Base-by-base conservation (phyloP, 2,113 vertebrate species). In the Sceloporus tristichus region DNA sequence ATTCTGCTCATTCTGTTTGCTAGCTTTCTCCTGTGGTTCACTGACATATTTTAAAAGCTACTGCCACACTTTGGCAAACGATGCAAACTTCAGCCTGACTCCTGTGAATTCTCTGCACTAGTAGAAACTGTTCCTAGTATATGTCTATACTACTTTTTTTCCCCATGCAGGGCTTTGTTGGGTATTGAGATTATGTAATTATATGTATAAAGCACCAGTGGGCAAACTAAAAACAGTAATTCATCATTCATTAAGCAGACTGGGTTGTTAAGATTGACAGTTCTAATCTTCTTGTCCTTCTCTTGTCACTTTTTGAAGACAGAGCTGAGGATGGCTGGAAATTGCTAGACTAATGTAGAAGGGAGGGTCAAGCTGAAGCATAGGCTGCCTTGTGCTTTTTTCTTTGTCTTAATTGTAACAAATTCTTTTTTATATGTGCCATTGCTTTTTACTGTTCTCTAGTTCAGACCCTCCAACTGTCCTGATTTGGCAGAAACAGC, bases 11-110 rank as follows among this genome's bases (percentile, higher is more conserved):
- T 23, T 82, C 0, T 0, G 59, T 89, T 92, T 91, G 25, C 89
- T n/a, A 92, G 85, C 81, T 42, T 7, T 34, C 40, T 85, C 56
- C 5, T 77, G 0, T 65, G 8, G 88, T 65, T 79, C 29, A n/a
- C 40, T 62, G 29, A 87, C 62, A 66, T 85, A 9, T 40, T 88
- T 77, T 62, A 82, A 71, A 87, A 94, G 80, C 89, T 83, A 34
- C 86, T 68, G 2, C 84, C 91, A 48, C 56, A 82, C 86, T 13
- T 74, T 85, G 40, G 53, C 84, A 84, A 91, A 79, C 54, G 85
- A 87, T 66, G 74, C 25, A 88, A 89, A 85, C 75, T 84, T 87
- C 56, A 79, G 16, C 8, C 8, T 66, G 77, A 53, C 23, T 5
- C 3, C 5, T 0, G 38, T 71, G 82, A 19, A 62, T 88, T 38